Evolutionary conservation across 2,113 vertebrate genomes (phyloP), one percentile per base, ranked within the genome.

Genomic region (Callithrix jacchus): DNA sequence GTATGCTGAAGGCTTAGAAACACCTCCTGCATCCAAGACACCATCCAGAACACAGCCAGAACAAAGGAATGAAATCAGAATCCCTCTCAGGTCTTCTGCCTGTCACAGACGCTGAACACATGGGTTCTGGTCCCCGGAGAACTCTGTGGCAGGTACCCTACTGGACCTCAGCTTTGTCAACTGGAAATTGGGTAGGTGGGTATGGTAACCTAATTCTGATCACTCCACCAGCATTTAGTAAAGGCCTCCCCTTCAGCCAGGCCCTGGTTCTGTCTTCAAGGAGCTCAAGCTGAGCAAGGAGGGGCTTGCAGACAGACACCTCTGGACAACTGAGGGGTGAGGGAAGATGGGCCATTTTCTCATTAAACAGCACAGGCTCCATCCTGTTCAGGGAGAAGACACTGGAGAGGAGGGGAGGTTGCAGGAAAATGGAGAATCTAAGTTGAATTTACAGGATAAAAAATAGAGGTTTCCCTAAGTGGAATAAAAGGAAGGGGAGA

Each of bases 191-290:
- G 6, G 30, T 4, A 37, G 16, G 6, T 40, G 32, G 52, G 20
- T 4, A 2, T 0, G 0, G 6, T 16, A 6, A 14, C 10, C 37
- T 40, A 20, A 32, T 2, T 9, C 74, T n/a, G 2, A 58, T 16
- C 21, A n/a, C 23, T 58, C 35, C 27, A 42, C 25, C 8, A 23
- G 42, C 27, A 0, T 47, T 58, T 12, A 21, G 56, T 9, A 70
- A 12, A 92, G 61, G 13, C 35, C 61, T 70, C 8, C 32, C 71
- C 12, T 27, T 1, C 14, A 10, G 20, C 58, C 66, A 83, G 27
- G 49, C 25, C 49, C 45, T 64, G 27, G 4, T 6, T 12, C 1
- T 13, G 47, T 47, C 74, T 40, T 49, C 21, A 9, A 20, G 52
- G 35, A 40, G 23, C 76, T 47, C 40, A 14, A 21, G 32, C 14